Conservation (phyloP, 64 coral and sea anemone genomes). For the Pachyseris speciosa region DNA sequence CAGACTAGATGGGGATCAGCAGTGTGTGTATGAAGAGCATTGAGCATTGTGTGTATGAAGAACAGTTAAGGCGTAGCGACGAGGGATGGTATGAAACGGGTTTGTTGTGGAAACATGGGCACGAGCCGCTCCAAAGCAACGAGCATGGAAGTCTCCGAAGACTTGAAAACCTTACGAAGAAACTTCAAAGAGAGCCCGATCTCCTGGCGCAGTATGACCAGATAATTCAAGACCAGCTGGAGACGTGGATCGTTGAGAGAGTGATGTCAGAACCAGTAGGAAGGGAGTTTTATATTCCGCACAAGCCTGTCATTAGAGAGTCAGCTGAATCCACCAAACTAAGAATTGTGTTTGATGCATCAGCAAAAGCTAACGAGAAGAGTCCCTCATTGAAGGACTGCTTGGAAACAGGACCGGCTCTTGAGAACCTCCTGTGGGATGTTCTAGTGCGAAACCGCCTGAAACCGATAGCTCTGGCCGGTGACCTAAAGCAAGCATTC, state of each 20-base stretch:
- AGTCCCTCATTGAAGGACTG: conserved; percentile 58
- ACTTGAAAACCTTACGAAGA: conserved; percentile 29
- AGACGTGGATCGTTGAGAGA: conserved; percentile 30
- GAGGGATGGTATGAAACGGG: conserved; percentile 63
- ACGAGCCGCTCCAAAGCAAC: conserved; percentile 37
- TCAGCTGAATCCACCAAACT: conserved; percentile 34
- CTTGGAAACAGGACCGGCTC: conserved; percentile 58
- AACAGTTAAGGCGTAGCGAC: conserved; percentile 43
- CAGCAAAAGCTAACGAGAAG: conserved; percentile 1
- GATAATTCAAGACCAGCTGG: conserved; percentile 57
- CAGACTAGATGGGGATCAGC: conserved; percentile 41
- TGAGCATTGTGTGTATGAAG: no score
- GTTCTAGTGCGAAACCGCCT: conserved; percentile 16
- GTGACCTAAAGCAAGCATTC: conserved; percentile 67
- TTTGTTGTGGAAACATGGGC: conserved; percentile 59
- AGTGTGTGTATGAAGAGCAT: conserved; percentile 54
- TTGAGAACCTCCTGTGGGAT: conserved; percentile 37
- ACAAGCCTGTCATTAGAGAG: conserved; percentile 56
- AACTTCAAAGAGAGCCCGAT: conserved; percentile 19
- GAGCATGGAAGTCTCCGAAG: conserved; percentile 43
- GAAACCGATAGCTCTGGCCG: conserved; percentile 38
- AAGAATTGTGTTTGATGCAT: conserved; percentile 20
- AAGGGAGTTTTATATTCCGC: conserved; percentile 32
- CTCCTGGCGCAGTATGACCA: conserved; percentile 55
- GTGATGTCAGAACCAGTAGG: not conserved